Evolutionary conservation across 2,888 invertebrate species (phyloP).

Genomic region (Chymomyza amoena): DNA sequence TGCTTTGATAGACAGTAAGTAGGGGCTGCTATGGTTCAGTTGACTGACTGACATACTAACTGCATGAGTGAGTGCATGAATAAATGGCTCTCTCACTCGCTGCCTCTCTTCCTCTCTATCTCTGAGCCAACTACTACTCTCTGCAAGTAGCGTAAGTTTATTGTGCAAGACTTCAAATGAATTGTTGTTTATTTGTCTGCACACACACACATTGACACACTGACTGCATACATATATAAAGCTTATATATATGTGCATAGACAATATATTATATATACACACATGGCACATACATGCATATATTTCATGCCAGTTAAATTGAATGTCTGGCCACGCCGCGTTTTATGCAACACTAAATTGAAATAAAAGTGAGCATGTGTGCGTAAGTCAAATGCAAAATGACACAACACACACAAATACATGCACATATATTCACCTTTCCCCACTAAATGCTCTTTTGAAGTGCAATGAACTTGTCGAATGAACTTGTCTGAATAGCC

Average conservation of each 20-base stretch:
- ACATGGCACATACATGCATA: constrained; percentile 1
- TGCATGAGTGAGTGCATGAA: constrained; percentile 56
- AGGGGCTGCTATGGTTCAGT: neutral
- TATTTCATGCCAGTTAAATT: constrained; percentile 51
- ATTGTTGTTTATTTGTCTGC: constrained; percentile 62
- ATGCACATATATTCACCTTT: neutral
- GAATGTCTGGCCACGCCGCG: constrained; percentile 32
- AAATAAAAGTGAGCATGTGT: constrained; percentile 47
- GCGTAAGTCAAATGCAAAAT: neutral
- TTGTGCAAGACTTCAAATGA: constrained; percentile 57
- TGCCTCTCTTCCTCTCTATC: neutral
- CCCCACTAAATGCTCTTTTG: neutral
- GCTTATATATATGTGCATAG: no score
- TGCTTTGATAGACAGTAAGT: neutral
- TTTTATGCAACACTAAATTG: constrained; percentile 56
- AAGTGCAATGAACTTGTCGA: neutral
- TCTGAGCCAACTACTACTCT: constrained; percentile 5
- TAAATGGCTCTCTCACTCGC: constrained; percentile 23
- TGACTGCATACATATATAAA: neutral
- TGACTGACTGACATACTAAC: constrained; percentile 50
- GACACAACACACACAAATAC: neutral
- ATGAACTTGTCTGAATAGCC: neutral
- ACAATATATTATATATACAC: neutral
- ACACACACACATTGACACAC: constrained; percentile 39
- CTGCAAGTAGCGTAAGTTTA: constrained; percentile 26